phyloP scores from a whole-genome alignment of 1,140 invertebrate genomes.

The Akabosia matsudoensis region DNA sequence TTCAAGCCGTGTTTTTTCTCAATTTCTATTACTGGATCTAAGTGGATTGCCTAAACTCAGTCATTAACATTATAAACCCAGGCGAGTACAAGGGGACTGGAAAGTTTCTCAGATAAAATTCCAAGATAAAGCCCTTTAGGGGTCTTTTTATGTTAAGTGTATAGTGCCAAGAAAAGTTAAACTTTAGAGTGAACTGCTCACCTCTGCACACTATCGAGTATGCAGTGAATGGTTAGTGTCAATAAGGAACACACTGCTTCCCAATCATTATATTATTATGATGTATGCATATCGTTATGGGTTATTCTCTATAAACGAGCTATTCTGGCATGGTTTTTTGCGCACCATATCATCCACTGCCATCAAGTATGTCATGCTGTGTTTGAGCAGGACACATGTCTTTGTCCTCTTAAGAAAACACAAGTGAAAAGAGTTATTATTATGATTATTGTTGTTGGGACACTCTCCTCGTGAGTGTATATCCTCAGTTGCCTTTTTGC shows the following conservation, averaged over 20 bases:
- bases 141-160: too few species aligned
- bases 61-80: too few species aligned
- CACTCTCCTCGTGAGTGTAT: not conserved
- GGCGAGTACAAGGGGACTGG: too few species aligned
- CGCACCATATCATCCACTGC: not conserved
- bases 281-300: not conserved
- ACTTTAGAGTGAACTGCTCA: too few species aligned
- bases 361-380: not conserved
- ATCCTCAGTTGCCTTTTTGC: not conserved
- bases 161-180: too few species aligned
- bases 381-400: not conserved
- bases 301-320: not conserved
- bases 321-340: not conserved
- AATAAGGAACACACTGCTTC: not conserved
- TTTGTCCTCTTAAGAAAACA: slow-evolving; percentile 12
- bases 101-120: too few species aligned
- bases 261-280: not conserved
- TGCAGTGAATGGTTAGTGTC: not conserved
- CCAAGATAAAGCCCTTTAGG: too few species aligned
- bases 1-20: too few species aligned
- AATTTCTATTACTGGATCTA: too few species aligned
- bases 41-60: too few species aligned
- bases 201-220: too few species aligned
- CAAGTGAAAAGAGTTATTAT: not conserved
- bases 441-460: too few species aligned